Evolutionary conservation across 1,140 invertebrate species (phyloP).

Genomic region (Drosophila albomicans): DNA sequence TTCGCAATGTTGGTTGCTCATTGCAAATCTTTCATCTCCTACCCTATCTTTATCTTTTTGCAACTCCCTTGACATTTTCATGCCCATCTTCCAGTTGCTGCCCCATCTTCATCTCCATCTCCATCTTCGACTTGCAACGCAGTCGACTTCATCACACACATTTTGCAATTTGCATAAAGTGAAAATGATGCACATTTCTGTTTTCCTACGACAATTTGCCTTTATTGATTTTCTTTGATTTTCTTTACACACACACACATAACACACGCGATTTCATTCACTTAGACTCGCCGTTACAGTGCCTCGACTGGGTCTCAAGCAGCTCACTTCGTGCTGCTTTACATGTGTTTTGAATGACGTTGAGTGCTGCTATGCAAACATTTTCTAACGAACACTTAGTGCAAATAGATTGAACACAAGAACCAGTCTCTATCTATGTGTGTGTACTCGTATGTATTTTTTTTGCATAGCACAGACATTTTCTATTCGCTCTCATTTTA

Average conservation of each 20-base stretch:
- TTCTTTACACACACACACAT: slow-evolving; percentile 45
- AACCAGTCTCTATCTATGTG: slow-evolving; percentile 25
- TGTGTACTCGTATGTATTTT: slow-evolving; percentile 1
- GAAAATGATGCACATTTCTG: slow-evolving; percentile 83
- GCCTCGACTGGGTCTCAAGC: slow-evolving; percentile 35
- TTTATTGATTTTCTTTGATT: slow-evolving; percentile 83
- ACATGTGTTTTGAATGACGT: slow-evolving; percentile 82
- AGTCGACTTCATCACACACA: slow-evolving; percentile 76
- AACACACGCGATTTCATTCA: background rate
- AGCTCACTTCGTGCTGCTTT: slow-evolving; percentile 58
- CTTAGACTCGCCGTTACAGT: slow-evolving; percentile 18
- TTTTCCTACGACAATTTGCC: slow-evolving; percentile 80
- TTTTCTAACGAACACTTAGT: slow-evolving; percentile 83
- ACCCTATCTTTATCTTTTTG: background rate
- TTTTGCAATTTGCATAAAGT: slow-evolving; percentile 83
- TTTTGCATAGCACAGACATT: slow-evolving; percentile 20
- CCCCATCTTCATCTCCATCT: background rate
- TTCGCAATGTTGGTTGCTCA: slow-evolving; percentile 23
- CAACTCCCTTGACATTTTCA: background rate
- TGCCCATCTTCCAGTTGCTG: background rate
- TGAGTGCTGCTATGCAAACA: slow-evolving; percentile 83
- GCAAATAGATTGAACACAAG: slow-evolving; percentile 75
- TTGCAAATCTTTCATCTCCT: slow-evolving; percentile 10
- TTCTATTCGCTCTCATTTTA: slow-evolving; percentile 52
- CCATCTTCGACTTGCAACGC: slow-evolving; percentile 6